Evolutionary conservation across 2,888 invertebrate genomes (phyloP), one percentile per base, ranked within the genome.

Genomic region (Rhimphoctona megacephalus): DNA sequence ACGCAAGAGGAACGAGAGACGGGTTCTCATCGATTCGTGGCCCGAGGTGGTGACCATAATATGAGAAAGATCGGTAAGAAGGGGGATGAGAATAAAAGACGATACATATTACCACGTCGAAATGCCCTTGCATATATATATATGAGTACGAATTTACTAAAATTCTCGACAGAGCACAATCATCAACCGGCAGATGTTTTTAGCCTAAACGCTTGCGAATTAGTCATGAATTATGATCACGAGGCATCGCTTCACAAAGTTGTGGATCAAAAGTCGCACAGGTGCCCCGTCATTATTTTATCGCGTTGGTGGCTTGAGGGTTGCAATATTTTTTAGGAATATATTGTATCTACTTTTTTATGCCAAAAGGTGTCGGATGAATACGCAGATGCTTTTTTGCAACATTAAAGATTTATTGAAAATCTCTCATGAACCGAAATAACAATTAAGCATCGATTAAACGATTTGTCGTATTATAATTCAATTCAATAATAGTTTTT

Each of bases 161-260:
- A 81, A 43, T 73, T 43, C 64, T 46, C 33, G 30, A 25, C 49
- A 7, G 25, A 52, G 33, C 22, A 61, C 61, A 57, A 39, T 30
- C n/a, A 52, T 64, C 43, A 67, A 81, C 77, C 85, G 90, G 92
- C 93, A 92, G 93, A 92, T 92, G 92, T 91, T 92, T 92, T 92
- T 92, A 92, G 52, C 81, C 90, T 88, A 92, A 93, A 93, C 92
- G 91, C 90, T 91, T 90, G 91, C 92, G 92, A 92, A 93, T 92
- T 93, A 92, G 92, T 84, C 92, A 91, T 93, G 92, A 92, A 92
- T 92, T 92, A 93, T 89, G 90, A 92, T 90, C 90, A 89, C 67
- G 33, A 72, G 73, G 39, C 52, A 89, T 89, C 89, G 88, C 89
- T 89, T 86, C 84, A 82, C 87, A 76, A 52, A 87, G 78, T 76